Base-by-base conservation (phyloP, 2,113 vertebrate species). In the Gymnocephalus cernua region DNA sequence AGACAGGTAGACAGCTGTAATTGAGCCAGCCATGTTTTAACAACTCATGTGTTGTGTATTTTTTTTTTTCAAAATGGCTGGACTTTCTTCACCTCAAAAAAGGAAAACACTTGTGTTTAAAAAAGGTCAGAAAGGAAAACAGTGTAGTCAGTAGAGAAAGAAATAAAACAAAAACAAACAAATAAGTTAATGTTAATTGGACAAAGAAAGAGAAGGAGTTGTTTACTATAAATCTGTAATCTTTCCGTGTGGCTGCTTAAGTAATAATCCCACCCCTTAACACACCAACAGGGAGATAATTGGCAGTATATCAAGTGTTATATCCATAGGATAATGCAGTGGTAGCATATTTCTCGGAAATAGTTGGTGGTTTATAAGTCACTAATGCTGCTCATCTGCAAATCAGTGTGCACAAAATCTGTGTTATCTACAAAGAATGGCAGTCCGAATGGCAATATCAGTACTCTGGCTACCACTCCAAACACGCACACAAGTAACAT, bases 171-270 rank as follows among this genome's bases (percentile, higher is more conserved):
- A 41, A 32, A 38, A 41, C 38, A 79, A 75, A 83, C 58, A 78
- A 73, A 69, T 72, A 82, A 79, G 86, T 84, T 41, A 87, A 90
- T 92, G 88, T 93, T 92, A 91, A 91, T 84, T 85, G 59, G 69
- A 85, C 61, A 90, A 86, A 41, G 75, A 86, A 75, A 82, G 75
- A 81, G 68, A 85, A 83, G 61, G 47, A 83, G 41, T 63, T 48
- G 44, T 79, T 70, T 48, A 19, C 71, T 54, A 57, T 6, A 32
- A 70, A 66, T 27, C 44, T 53, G 21, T 57, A 53, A n/a, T 69
- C 4, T 41, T 79, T 71, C 5, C 51, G 27, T 11, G 51, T 51
- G 25, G 23, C 51, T 41, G 6, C 56, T 62, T 14, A 47, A 63
- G 29, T 48, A 58, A 48, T 38, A 48, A 68, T 35, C 67, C n/a